Evolutionary conservation across 2,888 invertebrate species (phyloP), one percentile per base, ranked within the genome.

Genomic region (Shargacucullia verbasci): DNA sequence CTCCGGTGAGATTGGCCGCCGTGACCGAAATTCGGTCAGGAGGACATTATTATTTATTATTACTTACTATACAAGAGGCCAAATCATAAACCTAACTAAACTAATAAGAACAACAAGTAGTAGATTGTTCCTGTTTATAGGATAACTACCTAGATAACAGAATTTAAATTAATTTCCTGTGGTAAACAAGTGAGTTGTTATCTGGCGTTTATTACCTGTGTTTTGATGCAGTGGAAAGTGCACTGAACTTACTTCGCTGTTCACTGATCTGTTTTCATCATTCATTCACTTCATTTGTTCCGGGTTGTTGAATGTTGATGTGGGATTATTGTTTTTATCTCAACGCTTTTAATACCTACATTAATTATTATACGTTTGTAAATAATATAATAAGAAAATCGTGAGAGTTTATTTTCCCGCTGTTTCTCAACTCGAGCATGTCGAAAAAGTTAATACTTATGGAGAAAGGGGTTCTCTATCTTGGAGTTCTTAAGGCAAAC

Each of bases 161-260:
- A 46, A 48, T 52, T 10, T 35, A 49, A 54, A 50, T 37, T 45
- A 64, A 70, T 70, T 70, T 67, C 70, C 53, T 53, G 45, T 6
- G 1, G 31, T 70, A 56, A 71, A 52, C 41, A 59, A 40, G 47
- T 34, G 31, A 37, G 11, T 12, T 27, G 14, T 38, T 52, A 52
- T 48, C 50, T 13, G 34, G 20, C 46, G 35, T 33, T 37, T 47
- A 25, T 43, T 61, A 53, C 58, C 55, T 65, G 53, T 59, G 49
- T 15, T 34, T 56, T 63, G 64, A 72, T 64, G 64, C 73, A 49
- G 39, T n/a, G 39, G 29, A 46, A 38, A 70, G 85, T 81, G 83
- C 86, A 83, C 62, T 87, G 87, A 89, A 88, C 88, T 84, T 81
- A 78, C 76, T 69, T 76, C 70, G 70, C 72, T 80, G 81, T 76